Percentiles rank a stretch among this genome's conserved stretches.
These are phyloP conservation scores for Drosophila lini DNA, from an alignment of 1,140 invertebrate genomes.

Conservation along the genomic window DNA sequence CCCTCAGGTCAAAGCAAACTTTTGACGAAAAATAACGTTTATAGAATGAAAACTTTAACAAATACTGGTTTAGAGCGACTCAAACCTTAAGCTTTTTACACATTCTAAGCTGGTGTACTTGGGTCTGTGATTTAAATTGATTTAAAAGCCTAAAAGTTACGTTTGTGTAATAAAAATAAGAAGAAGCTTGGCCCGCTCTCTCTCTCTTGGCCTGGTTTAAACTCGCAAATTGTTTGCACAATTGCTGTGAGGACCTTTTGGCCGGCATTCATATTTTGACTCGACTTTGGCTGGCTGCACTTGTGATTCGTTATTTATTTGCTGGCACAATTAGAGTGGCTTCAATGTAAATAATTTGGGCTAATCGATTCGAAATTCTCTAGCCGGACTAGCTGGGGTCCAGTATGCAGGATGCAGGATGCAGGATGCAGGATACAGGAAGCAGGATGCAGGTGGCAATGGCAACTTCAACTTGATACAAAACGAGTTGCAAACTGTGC, in stretches of 20 bases:
- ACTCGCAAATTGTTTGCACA: conserved; percentile 2
- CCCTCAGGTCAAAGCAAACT: not conserved
- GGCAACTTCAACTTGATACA: conserved; percentile 3
- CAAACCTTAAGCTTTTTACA: not conserved
- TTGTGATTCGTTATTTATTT: conserved; percentile 16
- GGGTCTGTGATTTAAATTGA: not conserved
- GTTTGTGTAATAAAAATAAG: not conserved
- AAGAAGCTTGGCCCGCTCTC: not conserved
- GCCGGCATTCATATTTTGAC: conserved; percentile 1
- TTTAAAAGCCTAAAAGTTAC: conserved; percentile 1
- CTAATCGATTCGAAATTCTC: conserved; percentile 26
- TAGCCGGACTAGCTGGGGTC: not conserved
- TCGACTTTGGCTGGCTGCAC: not conserved
- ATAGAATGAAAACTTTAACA: not conserved
- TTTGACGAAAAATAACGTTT: not conserved
- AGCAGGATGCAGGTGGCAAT: conserved; percentile 14
- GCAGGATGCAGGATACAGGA: not conserved
- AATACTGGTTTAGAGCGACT: not conserved
- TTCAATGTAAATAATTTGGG: conserved; percentile 33
- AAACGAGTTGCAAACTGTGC: conserved; percentile 18
- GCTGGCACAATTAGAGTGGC: conserved; percentile 20
- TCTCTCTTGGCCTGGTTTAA: not conserved
- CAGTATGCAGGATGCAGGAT: not conserved
- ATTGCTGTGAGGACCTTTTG: not conserved
- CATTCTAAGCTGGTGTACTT: conserved; percentile 1